phyloP scores from a whole-genome alignment of 2,113 vertebrate species.

The Phalacrocorax brasilianus region DNA sequence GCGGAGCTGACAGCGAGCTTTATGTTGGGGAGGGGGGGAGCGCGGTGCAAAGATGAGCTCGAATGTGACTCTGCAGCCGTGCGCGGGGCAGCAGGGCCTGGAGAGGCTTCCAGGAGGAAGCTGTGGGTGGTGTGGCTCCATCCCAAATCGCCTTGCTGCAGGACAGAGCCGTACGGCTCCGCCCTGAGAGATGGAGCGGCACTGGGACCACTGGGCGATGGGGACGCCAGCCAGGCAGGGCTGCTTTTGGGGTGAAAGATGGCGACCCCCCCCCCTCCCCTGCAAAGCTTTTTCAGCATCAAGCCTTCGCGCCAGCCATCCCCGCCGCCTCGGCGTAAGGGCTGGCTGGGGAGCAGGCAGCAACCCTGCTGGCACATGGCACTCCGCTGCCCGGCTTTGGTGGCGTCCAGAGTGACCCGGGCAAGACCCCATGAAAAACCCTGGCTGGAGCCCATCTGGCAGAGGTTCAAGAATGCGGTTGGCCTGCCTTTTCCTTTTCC shows the following conservation, averaged over 20 bases:
- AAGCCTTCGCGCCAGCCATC: rapidly evolving
- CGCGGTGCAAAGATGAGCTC: neutral
- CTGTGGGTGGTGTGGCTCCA: rapidly evolving
- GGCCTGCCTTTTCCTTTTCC: neutral
- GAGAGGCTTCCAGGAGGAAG: neutral
- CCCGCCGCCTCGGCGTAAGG: rapidly evolving
- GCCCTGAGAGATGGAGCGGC: too few relatives aligned
- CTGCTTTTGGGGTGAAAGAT: neutral
- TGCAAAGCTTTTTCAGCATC: neutral
- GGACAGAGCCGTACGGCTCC: neutral
- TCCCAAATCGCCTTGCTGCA: rapidly evolving
- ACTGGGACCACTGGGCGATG: rapidly evolving
- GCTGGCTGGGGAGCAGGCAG: neutral
- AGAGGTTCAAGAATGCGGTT: neutral
- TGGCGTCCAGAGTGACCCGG: rapidly evolving
- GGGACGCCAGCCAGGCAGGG: neutral
- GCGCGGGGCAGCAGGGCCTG: rapidly evolving
- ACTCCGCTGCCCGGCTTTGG: rapidly evolving
- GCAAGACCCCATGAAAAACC: rapidly evolving
- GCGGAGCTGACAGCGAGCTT: neutral
- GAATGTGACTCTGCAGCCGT: rapidly evolving
- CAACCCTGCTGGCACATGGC: neutral
- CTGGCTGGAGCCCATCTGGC: neutral
- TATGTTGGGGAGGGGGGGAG: neutral
- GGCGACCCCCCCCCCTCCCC: too few relatives aligned